Evolutionary conservation across 2,797 vertebrate species (phyloP).

Genomic region (Neoniphon sammara): DNA sequence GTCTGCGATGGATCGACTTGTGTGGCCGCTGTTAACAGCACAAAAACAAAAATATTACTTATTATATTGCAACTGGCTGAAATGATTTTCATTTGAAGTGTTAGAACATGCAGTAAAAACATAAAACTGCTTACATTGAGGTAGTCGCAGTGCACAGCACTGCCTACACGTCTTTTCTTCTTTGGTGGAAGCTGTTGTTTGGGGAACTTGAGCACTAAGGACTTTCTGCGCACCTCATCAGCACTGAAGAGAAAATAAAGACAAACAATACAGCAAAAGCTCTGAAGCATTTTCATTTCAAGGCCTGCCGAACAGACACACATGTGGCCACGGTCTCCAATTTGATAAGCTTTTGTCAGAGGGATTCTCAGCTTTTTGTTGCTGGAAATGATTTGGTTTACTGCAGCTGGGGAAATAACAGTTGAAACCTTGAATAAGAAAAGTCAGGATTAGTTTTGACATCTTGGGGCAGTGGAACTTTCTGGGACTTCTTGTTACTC

Average conservation of each 20-base stretch:
- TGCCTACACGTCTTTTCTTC: conserved; percentile 96
- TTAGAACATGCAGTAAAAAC: not conserved
- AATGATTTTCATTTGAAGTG: not conserved
- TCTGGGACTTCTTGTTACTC: no score
- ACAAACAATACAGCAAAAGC: not conserved
- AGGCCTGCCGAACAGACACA: not conserved
- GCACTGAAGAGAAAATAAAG: conserved; percentile 82
- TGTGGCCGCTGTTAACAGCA: conserved; percentile 89
- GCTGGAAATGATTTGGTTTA: no score
- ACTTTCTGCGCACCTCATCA: conserved; percentile 97
- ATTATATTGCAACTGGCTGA: not conserved
- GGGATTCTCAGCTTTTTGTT: no score
- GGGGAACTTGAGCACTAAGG: conserved; percentile 97
- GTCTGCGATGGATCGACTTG: conserved; percentile 96
- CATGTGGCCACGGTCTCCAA: not conserved
- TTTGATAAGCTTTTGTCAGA: no score
- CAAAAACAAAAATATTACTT: not conserved
- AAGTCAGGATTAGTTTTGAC: no score
- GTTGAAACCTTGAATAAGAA: no score
- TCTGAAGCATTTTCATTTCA: not conserved
- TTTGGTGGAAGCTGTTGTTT: conserved; percentile 98
- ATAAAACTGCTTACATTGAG: conserved; percentile 88
- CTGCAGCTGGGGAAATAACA: no score
- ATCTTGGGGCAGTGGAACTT: no score
- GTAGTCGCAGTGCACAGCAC: conserved; percentile 97